phyloP scores from a whole-genome alignment of 2,797 vertebrate species.

The Premnoplex brunnescens region DNA sequence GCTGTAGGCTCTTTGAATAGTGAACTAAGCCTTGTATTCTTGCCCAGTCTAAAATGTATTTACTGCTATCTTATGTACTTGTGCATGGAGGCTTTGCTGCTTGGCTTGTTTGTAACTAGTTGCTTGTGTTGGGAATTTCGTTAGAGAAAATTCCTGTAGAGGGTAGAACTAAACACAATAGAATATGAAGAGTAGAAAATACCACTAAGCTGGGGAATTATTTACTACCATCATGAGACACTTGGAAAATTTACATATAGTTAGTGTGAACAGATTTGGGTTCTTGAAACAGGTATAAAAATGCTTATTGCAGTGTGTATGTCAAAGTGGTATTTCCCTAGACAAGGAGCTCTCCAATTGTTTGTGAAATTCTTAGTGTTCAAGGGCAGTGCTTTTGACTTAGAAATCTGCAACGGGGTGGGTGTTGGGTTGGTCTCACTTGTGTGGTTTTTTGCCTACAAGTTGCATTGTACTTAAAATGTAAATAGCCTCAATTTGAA shows the following conservation, averaged over 20 bases:
- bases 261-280: not conserved
- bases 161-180: not conserved
- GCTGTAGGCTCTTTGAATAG: not conserved
- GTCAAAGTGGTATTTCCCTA: not conserved
- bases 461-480: not conserved
- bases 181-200: not conserved
- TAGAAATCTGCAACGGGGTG: not conserved
- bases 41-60: not conserved
- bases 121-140: not conserved
- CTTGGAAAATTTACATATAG: not conserved
- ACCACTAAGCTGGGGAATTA: not conserved
- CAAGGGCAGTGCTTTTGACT: not conserved
- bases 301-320: not conserved
- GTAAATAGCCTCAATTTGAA: not conserved
- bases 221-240: rapidly evolving
- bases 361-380: not conserved
- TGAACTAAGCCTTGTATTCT: not conserved
- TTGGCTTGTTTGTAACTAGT: not conserved
- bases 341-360: not conserved
- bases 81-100: not conserved
- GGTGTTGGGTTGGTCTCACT: not conserved
- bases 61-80: rapidly evolving
- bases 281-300: not conserved
- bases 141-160: not conserved
- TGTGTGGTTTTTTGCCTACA: not conserved